Percentiles rank a stretch among this genome's conserved stretches.
Conservation (phyloP, 2,888 invertebrate genomes). For the Pilophorus perplexus region DNA sequence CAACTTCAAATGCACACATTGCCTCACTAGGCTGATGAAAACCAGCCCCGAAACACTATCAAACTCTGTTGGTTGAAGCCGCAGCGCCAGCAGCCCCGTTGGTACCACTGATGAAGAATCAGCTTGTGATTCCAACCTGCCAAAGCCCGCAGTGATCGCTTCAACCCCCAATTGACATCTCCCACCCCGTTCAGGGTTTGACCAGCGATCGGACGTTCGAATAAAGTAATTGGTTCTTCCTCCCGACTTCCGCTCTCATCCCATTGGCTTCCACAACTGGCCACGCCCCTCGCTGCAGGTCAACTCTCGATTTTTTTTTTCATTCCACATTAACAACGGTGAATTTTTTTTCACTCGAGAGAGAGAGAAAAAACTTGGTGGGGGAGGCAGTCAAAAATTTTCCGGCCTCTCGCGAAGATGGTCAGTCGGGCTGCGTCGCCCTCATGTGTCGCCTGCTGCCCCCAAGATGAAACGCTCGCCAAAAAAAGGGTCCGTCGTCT, state of each 20-base stretch:
- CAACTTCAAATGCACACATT: too few relatives aligned
- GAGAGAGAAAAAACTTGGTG: not conserved
- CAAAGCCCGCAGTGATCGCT: too few relatives aligned
- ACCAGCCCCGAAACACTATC: too few relatives aligned
- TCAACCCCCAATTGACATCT: too few relatives aligned
- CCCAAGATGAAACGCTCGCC: conserved; percentile 22
- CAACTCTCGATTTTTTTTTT: conserved; percentile 2
- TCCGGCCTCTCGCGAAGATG: not conserved
- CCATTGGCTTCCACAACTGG: conserved; percentile 15
- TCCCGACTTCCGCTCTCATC: not conserved
- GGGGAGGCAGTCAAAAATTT: conserved; percentile 3
- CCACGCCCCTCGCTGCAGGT: conserved; percentile 20
- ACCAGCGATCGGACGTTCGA: conserved; percentile 23
- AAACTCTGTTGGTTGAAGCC: too few relatives aligned
- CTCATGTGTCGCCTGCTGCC: not conserved
- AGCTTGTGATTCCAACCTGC: too few relatives aligned
- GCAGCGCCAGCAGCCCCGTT: too few relatives aligned
- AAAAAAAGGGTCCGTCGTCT: conserved; percentile 11
- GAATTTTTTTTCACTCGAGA: too few relatives aligned
- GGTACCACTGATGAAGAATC: too few relatives aligned
- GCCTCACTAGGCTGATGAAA: too few relatives aligned
- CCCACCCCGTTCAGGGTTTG: too few relatives aligned
- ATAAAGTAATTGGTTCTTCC: conserved; percentile 30
- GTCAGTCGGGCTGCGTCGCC: not conserved
- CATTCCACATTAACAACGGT: not conserved